Evolutionary conservation across 2,797 vertebrate species (phyloP).

Genomic region (Chrosomus eos): DNA sequence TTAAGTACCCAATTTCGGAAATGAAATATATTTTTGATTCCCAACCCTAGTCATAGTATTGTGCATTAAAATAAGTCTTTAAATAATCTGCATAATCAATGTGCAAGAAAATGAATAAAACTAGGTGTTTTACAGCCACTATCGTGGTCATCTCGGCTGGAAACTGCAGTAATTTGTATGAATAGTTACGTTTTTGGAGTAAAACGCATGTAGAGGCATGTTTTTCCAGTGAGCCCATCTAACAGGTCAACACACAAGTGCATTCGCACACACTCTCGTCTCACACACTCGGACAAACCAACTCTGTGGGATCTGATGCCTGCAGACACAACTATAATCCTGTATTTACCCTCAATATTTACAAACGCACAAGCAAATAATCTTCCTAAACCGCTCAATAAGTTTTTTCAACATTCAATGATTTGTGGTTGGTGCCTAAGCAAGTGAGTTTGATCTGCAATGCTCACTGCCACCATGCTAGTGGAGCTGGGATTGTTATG

Average conservation of each 20-base stretch:
- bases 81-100: not conserved
- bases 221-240: not conserved
- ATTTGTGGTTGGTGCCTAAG: constrained; percentile 9
- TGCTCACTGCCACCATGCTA: not conserved
- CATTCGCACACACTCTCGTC: not conserved
- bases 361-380: constrained; percentile 4
- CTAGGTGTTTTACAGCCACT: not conserved
- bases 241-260: not conserved
- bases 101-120: not conserved
- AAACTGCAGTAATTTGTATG: not conserved
- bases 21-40: not conserved
- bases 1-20: not conserved
- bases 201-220: not conserved
- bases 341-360: constrained; percentile 16
- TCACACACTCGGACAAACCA: not conserved
- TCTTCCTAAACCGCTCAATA: constrained; percentile 7
- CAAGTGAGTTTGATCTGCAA: not conserved
- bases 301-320: not conserved
- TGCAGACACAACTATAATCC: constrained; percentile 10
- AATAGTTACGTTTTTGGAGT: not conserved
- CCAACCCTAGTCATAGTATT: not conserved
- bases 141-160: not conserved
- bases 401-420: not conserved
- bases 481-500: not conserved
- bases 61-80: not conserved